Evolutionary conservation across 2,113 vertebrate species (phyloP).

Genomic region (Podarcis muralis): DNA sequence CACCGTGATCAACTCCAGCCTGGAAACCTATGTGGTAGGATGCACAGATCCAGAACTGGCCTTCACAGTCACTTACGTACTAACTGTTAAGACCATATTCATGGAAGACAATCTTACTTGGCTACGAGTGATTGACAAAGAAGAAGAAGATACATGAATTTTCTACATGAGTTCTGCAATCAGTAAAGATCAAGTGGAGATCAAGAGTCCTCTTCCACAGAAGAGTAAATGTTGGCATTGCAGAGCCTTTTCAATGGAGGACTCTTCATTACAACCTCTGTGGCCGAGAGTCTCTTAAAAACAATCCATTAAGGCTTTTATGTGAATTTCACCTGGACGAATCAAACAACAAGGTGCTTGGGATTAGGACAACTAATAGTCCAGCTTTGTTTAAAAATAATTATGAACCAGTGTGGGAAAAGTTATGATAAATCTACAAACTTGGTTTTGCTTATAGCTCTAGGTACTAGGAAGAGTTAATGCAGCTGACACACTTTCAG

Average conservation of each 20-base stretch:
- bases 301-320: no score
- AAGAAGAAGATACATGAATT: no score
- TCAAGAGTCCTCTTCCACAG: neutral
- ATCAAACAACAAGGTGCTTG: neutral
- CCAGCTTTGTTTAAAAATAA: neutral
- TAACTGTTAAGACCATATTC: no score
- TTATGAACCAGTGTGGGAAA: neutral
- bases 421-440: neutral
- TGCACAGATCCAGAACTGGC: no score
- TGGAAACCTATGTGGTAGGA: no score
- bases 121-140: no score
- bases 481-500: neutral
- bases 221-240: no score
- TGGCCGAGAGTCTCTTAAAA: neutral
- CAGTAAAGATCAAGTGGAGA: neutral
- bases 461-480: neutral
- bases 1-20: no score
- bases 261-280: neutral
- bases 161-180: neutral
- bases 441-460: neutral
- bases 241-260: no score
- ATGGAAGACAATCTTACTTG: no score
- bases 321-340: neutral
- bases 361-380: neutral
- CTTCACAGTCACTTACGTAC: no score